These are phyloP conservation scores for Gopherus evgoodei DNA, from an alignment of 2,113 vertebrate species.

Conservation along the genomic window DNA sequence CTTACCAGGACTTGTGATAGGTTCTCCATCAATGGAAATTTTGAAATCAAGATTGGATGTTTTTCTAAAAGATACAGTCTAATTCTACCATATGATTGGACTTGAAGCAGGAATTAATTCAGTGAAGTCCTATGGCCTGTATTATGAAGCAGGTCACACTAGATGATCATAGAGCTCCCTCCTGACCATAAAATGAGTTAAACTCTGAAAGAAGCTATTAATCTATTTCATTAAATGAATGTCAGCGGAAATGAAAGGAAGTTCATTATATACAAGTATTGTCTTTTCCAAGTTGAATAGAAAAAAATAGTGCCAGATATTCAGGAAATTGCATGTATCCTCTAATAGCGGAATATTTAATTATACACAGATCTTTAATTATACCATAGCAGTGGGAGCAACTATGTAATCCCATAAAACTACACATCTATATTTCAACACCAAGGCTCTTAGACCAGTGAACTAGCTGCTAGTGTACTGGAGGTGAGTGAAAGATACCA, in stretches of 20 bases:
- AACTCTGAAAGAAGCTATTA: not conserved
- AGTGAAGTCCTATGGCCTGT: not conserved
- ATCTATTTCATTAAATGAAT: not conserved
- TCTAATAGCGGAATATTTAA: not conserved
- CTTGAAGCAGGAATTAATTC: not conserved
- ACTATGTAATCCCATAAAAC: not conserved
- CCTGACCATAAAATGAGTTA: not conserved
- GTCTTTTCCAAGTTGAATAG: not conserved
- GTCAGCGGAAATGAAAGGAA: not conserved
- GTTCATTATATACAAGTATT: not conserved
- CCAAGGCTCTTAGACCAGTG: not conserved
- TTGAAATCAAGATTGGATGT: not conserved
- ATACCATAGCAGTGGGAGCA: not conserved
- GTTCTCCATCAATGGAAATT: not conserved
- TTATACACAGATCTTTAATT: not conserved
- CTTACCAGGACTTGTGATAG: not conserved
- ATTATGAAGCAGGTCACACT: not conserved
- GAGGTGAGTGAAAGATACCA: not conserved
- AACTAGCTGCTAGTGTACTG: not conserved
- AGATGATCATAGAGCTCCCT: not conserved
- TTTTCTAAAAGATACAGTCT: not conserved
- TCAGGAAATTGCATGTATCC: conserved; percentile 24
- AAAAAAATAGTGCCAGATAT: not conserved
- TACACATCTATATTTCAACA: not conserved
- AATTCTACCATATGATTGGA: not conserved